Percentiles rank a stretch among this genome's conserved stretches.
These are phyloP conservation scores for Cabera pusaria DNA, from an alignment of 2,888 invertebrate genomes.

Conservation along the genomic window DNA sequence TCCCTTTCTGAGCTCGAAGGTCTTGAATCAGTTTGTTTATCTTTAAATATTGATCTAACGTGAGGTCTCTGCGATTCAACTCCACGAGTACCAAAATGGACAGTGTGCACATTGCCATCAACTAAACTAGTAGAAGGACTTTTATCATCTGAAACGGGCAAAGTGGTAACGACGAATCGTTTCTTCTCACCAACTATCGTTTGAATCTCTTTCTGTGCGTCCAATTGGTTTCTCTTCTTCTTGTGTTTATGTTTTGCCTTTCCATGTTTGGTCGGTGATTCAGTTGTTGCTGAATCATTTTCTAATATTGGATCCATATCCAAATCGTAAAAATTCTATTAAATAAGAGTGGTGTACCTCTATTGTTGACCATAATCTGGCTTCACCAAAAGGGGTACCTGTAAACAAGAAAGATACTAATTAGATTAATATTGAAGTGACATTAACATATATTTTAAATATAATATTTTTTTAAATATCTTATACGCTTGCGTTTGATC, in stretches of 20 bases:
- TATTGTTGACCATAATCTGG: slow-evolving; percentile 62
- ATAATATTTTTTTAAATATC: too few species aligned
- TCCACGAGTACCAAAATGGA: slow-evolving; percentile 76
- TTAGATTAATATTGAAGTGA: too few species aligned
- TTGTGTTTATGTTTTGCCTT: slow-evolving; percentile 72
- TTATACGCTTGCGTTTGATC: too few species aligned
- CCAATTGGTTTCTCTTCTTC: slow-evolving; percentile 63
- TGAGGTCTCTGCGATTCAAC: slow-evolving; percentile 75
- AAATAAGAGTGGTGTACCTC: slow-evolving; percentile 49
- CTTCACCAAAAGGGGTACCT: slow-evolving; percentile 52
- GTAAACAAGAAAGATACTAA: slow-evolving; percentile 57
- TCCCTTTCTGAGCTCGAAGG: slow-evolving; percentile 73
- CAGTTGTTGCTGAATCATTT: slow-evolving; percentile 73
- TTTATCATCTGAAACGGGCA: slow-evolving; percentile 62
- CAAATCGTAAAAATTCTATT: slow-evolving; percentile 40
- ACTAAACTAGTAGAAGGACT: slow-evolving; percentile 56
- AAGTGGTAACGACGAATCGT: slow-evolving; percentile 72
- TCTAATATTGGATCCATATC: slow-evolving; percentile 79
- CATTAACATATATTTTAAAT: too few species aligned
- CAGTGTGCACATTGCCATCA: slow-evolving; percentile 72
- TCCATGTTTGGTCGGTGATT: slow-evolving; percentile 66
- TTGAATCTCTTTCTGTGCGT: slow-evolving; percentile 59
- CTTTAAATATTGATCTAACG: slow-evolving; percentile 73
- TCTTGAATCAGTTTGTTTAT: slow-evolving; percentile 61
- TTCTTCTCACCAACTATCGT: slow-evolving; percentile 73